Base-by-base conservation (phyloP, 2,113 vertebrate species). In the Blennius ocellaris region DNA sequence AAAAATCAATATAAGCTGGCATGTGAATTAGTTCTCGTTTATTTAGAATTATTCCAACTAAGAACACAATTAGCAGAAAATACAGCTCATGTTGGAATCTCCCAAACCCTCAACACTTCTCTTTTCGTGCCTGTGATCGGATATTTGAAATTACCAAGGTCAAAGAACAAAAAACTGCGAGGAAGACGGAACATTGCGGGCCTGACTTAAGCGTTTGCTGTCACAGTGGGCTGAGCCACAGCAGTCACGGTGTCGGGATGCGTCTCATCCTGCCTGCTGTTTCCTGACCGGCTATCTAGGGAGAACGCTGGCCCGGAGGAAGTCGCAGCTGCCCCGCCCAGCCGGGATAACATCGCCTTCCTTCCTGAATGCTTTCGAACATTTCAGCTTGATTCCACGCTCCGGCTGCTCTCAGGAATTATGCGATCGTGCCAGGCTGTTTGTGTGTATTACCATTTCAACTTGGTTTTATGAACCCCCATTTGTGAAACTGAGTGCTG, bases 231-330 rank as follows among this genome's bases (percentile, higher is more conserved):
- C 62, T 78, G 43, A 72, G 65, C 17, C 12, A 2, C 73, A 39
- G 60, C 53, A 57, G 81, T 49, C 38, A 54, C 71, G 77, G 83
- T 87, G 87, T 87, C 57, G 78, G 90, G 91, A 91, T 91, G 86
- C 9, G 83, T 87, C 89, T 90, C 85, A 89, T 92, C 91, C 91
- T 91, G 90, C 86, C 90, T 89, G 90, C 85, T 84, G 91, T 90
- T 91, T 92, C 88, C 90, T 90, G 88, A 81, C 83, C 47, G 21
- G 76, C 87, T 90, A 90, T 91, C 88, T 92, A 70, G 85, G 84
- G 90, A 88, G 79, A 81, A 72, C 8, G 78, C 65, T 30, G 64
- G 81, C 87, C 80, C 15, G 72, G 69, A 91, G 90, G 91, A 92
- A 92, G 78, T 57, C 44, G 37, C 59, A 66, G 75, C 77, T 45